Evolutionary conservation across 2,113 vertebrate genomes (phyloP).

Genomic region (Ammodytes dubius): DNA sequence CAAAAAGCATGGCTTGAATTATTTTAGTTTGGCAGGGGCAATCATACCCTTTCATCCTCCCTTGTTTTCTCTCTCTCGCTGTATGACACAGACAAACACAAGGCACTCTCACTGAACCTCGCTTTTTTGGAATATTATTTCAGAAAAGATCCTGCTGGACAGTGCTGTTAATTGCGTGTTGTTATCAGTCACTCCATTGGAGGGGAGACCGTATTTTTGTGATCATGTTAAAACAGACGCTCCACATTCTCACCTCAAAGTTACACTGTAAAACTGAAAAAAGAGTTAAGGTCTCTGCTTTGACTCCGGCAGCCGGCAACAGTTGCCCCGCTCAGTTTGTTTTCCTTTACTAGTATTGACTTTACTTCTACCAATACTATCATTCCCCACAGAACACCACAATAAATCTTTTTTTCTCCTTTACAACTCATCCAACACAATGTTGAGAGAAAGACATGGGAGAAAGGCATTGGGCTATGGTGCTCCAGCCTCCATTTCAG

Average conservation of each 20-base stretch:
- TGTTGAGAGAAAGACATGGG: too few species aligned
- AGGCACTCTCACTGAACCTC: constrained; percentile 1
- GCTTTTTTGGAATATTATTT: constrained; percentile 5
- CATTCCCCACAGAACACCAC: too few species aligned
- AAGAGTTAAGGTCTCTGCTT: not conserved
- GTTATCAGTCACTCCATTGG: not conserved
- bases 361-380: too few species aligned
- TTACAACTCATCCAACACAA: too few species aligned
- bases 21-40: constrained; percentile 14
- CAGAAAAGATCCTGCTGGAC: not conserved
- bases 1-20: constrained; percentile 13
- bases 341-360: too few species aligned
- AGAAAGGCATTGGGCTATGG: too few species aligned
- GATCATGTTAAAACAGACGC: not conserved
- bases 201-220: not conserved
- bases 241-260: not conserved
- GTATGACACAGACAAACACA: constrained; percentile 13
- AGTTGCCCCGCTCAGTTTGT: too few species aligned
- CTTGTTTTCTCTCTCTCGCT: not conserved
- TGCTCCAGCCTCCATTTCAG: too few species aligned
- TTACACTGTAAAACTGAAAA: not conserved
- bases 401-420: too few species aligned
- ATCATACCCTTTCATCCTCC: not conserved
- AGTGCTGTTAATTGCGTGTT: not conserved
- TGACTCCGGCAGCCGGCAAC: not conserved